These are phyloP conservation scores for Anastrepha ludens DNA, from an alignment of 1,140 invertebrate genomes.

Conservation along the genomic window DNA sequence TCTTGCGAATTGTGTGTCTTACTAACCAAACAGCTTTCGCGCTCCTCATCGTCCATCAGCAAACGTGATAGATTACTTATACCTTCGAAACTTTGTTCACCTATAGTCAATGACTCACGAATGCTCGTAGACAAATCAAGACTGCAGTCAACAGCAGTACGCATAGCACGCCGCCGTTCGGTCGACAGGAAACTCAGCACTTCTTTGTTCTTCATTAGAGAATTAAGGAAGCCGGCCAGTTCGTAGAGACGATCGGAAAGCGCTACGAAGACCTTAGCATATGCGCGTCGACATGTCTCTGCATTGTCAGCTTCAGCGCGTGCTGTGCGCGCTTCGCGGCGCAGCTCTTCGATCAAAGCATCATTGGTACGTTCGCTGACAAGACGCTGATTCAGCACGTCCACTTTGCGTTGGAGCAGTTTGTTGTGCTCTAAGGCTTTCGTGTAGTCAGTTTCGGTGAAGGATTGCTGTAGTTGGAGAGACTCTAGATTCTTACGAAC, in stretches of 20 bases:
- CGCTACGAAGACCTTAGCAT: constrained; percentile 79
- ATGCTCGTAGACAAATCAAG: constrained; percentile 78
- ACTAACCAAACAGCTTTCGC: constrained; percentile 66
- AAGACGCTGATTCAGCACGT: constrained; percentile 70
- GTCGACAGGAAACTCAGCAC: constrained; percentile 76
- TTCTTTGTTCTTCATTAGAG: constrained; percentile 80
- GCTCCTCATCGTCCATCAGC: constrained; percentile 64
- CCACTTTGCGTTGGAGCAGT: constrained; percentile 67
- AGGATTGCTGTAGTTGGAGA: constrained; percentile 64
- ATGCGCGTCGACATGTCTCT: constrained; percentile 78
- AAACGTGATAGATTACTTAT: constrained; percentile 75
- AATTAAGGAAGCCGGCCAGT: constrained; percentile 82
- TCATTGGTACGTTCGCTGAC: constrained; percentile 65
- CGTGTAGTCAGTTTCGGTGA: constrained; percentile 65
- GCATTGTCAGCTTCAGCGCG: constrained; percentile 66
- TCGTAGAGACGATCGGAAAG: constrained; percentile 81
- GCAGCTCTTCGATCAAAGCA: constrained; percentile 64
- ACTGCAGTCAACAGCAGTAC: constrained; percentile 77
- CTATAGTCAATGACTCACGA: constrained; percentile 72
- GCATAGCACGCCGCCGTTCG: constrained; percentile 75
- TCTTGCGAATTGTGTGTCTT: constrained; percentile 70
- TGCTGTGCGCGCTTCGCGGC: constrained; percentile 72
- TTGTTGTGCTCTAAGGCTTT: constrained; percentile 69
- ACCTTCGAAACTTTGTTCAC: constrained; percentile 72
- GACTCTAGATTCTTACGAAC: constrained; percentile 49